phyloP scores from a whole-genome alignment of 2,888 invertebrate genomes.

The Phanerotoma sp. region DNA sequence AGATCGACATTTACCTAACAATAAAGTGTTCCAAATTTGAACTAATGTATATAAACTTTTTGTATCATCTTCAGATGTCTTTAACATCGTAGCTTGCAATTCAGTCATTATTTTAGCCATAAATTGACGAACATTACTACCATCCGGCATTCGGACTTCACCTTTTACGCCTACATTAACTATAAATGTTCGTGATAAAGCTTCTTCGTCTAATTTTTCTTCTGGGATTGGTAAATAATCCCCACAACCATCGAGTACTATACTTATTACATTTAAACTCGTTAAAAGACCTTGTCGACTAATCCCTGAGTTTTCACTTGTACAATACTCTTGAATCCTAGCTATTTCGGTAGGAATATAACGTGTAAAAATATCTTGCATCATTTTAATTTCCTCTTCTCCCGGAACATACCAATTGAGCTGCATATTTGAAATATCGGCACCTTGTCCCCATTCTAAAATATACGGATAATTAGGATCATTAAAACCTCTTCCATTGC shows the following conservation, averaged over 20 bases:
- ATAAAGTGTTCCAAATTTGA: slow-evolving; percentile 68
- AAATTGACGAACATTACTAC: slow-evolving; percentile 68
- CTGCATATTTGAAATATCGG: slow-evolving; percentile 66
- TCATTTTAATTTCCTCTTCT: slow-evolving; percentile 67
- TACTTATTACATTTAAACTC: slow-evolving; percentile 68
- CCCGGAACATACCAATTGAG: slow-evolving; percentile 79
- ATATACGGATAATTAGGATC: slow-evolving; percentile 70
- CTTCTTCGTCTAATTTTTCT: slow-evolving; percentile 1
- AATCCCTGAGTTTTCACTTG: slow-evolving; percentile 56
- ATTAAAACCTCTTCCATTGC: slow-evolving; percentile 66
- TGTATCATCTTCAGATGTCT: slow-evolving; percentile 75
- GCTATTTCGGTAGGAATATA: slow-evolving; percentile 69
- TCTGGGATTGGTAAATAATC: slow-evolving; percentile 71
- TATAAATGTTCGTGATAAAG: slow-evolving; percentile 43
- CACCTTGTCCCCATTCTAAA: slow-evolving; percentile 79
- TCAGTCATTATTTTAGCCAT: slow-evolving; percentile 65
- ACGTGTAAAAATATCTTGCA: slow-evolving; percentile 66
- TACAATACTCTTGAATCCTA: slow-evolving; percentile 63
- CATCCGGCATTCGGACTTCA: slow-evolving; percentile 63
- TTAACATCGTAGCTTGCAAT: slow-evolving; percentile 68
- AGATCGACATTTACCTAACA: slow-evolving; percentile 61
- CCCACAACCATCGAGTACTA: slow-evolving; percentile 66
- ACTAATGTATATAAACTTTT: slow-evolving; percentile 65
- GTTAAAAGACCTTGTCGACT: slow-evolving; percentile 68
- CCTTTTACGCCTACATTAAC: slow-evolving; percentile 45